Evolutionary conservation across 1,140 invertebrate genomes (phyloP).

Genomic region (Drosophila bifasciata): DNA sequence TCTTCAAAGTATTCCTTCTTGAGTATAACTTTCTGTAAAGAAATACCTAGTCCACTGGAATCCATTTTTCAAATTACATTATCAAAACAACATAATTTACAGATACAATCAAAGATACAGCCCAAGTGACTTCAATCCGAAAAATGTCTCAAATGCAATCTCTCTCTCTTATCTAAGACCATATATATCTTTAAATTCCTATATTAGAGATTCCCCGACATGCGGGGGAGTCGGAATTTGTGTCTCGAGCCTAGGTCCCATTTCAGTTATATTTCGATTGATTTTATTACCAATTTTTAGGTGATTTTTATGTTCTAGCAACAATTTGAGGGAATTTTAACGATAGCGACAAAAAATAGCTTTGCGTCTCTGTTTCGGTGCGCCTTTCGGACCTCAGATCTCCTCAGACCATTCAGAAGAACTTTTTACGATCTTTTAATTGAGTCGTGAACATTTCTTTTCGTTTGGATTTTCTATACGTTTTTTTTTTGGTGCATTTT

Average conservation of each 20-base stretch:
- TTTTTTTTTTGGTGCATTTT: conserved; percentile 3
- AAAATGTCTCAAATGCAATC: no score
- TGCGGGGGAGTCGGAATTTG: conserved; percentile 7
- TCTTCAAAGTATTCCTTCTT: no score
- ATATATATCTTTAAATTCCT: no score
- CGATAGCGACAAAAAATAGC: conserved; percentile 49
- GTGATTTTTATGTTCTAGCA: conserved; percentile 83
- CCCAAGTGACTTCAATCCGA: no score
- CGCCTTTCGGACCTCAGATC: conserved; percentile 15
- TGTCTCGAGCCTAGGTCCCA: conserved; percentile 7
- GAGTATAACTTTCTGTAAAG: no score
- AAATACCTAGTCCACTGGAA: no score
- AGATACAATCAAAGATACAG: no score
- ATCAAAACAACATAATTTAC: no score
- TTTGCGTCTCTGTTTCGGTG: conserved; percentile 38
- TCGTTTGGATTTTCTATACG: conserved; percentile 37
- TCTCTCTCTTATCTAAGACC: no score
- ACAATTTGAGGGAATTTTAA: conserved; percentile 67
- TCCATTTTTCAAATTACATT: no score
- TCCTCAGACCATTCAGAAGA: conserved; percentile 44
- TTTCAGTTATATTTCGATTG: conserved; percentile 56
- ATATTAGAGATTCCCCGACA: conserved; percentile 5
- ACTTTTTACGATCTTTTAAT: conserved; percentile 76
- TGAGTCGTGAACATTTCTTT: conserved; percentile 76
- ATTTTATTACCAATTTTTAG: conserved; percentile 75